These are phyloP conservation scores for Denticeps clupeoides DNA, from an alignment of 2,797 vertebrate genomes.

Conservation along the genomic window DNA sequence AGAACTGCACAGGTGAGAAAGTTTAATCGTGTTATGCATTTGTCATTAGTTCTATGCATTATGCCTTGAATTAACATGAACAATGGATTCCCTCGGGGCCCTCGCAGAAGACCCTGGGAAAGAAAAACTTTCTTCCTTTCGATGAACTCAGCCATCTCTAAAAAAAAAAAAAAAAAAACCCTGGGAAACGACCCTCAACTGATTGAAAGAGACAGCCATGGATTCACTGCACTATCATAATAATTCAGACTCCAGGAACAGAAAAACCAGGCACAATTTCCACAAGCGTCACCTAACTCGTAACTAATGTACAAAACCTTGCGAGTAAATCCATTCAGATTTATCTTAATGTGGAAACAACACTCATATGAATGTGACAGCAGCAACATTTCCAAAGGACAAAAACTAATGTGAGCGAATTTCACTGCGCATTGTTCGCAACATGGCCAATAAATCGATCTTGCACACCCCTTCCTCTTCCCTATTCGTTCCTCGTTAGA, in stretches of 20 bases:
- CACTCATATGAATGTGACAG: too few relatives aligned
- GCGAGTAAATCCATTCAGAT: too few relatives aligned
- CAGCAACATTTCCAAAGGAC: too few relatives aligned
- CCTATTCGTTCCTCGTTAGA: too few relatives aligned
- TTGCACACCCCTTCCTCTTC: too few relatives aligned
- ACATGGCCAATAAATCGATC: too few relatives aligned
- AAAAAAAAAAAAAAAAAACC: too few relatives aligned
- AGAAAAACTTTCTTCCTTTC: not conserved
- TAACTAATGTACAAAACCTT: too few relatives aligned
- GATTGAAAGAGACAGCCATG: not conserved
- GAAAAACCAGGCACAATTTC: not conserved
- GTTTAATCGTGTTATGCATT: constrained; percentile 1
- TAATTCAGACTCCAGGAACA: not conserved
- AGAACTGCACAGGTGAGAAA: not conserved
- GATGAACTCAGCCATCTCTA: not conserved
- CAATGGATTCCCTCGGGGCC: not conserved
- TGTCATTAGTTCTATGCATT: constrained; percentile 3
- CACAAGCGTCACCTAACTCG: not conserved
- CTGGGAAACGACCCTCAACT: not conserved
- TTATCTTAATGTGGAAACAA: too few relatives aligned
- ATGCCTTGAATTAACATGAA: constrained; percentile 4
- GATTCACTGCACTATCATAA: not conserved
- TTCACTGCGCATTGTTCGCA: too few relatives aligned
- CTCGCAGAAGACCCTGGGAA: not conserved
- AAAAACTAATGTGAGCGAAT: too few relatives aligned